Percentiles rank a stretch among this genome's conserved stretches.
Evolutionary conservation across 1,140 invertebrate genomes (phyloP).

Genomic region (Glossosoma conforme): DNA sequence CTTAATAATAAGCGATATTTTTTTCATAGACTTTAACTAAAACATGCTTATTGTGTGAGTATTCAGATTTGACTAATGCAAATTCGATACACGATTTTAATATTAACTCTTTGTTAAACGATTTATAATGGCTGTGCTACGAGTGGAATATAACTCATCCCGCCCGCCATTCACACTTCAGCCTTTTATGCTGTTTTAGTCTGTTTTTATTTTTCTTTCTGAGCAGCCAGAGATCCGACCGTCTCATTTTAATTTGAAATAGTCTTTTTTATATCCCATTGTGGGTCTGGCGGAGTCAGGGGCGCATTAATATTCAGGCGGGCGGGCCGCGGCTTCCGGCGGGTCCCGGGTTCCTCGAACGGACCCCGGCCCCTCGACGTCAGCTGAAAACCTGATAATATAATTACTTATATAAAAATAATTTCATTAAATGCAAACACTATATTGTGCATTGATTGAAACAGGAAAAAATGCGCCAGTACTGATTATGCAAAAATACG

Average conservation of each 20-base stretch:
- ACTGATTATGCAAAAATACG: no score
- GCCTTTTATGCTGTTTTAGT: not conserved
- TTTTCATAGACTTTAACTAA: not conserved
- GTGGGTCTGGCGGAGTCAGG: not conserved
- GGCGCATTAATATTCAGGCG: slow-evolving; percentile 18
- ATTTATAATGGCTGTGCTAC: not conserved
- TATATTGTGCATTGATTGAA: no score
- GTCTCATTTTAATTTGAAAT: not conserved
- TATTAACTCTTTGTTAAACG: not conserved
- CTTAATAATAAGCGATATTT: not conserved
- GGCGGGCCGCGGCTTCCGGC: slow-evolving; percentile 8
- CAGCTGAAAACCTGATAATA: no score
- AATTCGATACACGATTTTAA: not conserved
- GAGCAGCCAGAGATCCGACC: not conserved
- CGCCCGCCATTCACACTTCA: not conserved
- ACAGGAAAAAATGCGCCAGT: no score
- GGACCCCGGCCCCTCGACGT: no score
- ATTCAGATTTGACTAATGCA: not conserved
- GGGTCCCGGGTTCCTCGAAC: not conserved
- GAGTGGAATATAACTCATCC: not conserved
- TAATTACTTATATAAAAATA: no score
- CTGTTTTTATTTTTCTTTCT: not conserved
- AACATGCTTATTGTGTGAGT: not conserved
- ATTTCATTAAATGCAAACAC: no score
- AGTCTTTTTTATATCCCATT: slow-evolving; percentile 10